Percentiles rank a stretch among this genome's conserved stretches.
Conservation (phyloP, 1,140 invertebrate genomes). For the Meloidogyne hapla region DNA sequence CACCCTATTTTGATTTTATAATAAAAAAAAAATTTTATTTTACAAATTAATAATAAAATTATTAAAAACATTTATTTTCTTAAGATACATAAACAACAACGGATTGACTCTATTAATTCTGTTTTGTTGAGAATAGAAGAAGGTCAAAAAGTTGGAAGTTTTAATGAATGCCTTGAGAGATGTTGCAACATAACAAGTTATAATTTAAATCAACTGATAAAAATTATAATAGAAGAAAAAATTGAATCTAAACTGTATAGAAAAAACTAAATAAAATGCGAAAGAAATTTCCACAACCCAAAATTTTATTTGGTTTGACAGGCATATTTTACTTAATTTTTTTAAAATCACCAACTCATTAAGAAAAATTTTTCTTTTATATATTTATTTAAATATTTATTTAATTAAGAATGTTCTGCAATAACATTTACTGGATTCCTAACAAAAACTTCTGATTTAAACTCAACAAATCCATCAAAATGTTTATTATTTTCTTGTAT, state of each 20-base stretch:
- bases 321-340: too few species aligned
- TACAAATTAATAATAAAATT: not conserved
- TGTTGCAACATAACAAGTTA: not conserved
- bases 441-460: not conserved
- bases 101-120: not conserved
- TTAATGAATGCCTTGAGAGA: not conserved
- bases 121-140: not conserved
- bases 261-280: too few species aligned
- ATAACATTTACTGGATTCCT: constrained; percentile 23
- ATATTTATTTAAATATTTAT: not conserved
- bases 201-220: not conserved
- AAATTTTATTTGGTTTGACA: too few species aligned
- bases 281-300: too few species aligned
- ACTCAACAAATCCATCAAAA: not conserved
- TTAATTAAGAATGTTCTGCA: constrained; percentile 21
- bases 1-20: too few species aligned
- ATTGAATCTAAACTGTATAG: too few species aligned
- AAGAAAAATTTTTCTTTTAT: too few species aligned
- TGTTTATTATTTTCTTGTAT: constrained; percentile 4
- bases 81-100: not conserved
- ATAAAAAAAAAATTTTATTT: too few species aligned
- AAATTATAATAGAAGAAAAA: too few species aligned
- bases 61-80: not conserved
- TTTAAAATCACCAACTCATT: too few species aligned
- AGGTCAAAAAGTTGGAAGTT: not conserved